Evolutionary conservation across 2,113 vertebrate species (phyloP), one percentile per base, ranked within the genome.

Genomic region (Coptodon bakossiorum): DNA sequence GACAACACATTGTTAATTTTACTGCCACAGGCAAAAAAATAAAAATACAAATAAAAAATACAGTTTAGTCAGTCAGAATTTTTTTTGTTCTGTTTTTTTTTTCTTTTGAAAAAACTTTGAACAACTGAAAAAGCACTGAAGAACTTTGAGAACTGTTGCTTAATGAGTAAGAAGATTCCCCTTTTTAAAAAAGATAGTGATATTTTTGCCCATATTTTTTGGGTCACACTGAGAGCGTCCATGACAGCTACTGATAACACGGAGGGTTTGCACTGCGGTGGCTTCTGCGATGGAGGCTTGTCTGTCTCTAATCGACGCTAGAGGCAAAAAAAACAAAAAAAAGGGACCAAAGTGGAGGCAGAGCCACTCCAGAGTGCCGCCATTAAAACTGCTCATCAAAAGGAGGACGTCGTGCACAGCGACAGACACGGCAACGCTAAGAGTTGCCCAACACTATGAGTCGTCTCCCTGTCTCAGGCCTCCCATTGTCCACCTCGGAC

Each of bases 151-250:
- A 95, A 94, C 91, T 94, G 92, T 96, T 96, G 95, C 96, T 96
- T 94, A 95, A 91, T 83, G 86, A 96, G 93, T 95, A 95, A 93
- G 92, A 96, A 95, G 97, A 98, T 97, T 97, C 98, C 98, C 98
- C 97, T 97, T 97, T 97, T 97, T 97, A 97, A 95, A 97, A 97
- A 97, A 96, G 96, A 96, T 94, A 96, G 95, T 93, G 96, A 96
- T 97, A 97, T 96, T 98, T 98, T 97, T 97, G 95, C 98, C 98
- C 98, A 97, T 97, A 99, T 99, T 98, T 99, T 98, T 97, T 97
- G 98, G 98, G 98, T 98, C 97, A 94, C 90, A 84, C 91, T 88
- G 94, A 95, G 87, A 94, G 94, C 90, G 84, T 90, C 93, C 92
- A 84, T 81, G 91, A 92, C 84, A 92, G 90, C 93, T 90, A 90